Conservation (phyloP, 2,888 invertebrate species). For the Encarsia formosa region DNA sequence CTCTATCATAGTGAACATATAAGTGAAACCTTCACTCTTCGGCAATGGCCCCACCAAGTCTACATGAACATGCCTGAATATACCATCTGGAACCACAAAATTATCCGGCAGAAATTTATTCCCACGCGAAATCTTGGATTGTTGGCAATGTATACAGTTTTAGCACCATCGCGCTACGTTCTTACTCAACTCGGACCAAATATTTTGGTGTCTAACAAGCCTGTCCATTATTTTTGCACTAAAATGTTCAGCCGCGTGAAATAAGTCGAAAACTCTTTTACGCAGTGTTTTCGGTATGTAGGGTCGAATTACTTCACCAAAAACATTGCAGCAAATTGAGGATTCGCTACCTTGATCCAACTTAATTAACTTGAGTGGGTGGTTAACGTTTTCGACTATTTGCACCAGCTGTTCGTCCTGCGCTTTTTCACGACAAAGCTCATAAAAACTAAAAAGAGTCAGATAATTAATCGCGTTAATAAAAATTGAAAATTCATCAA, state of each 20-base stretch:
- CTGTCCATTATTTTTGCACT: not conserved
- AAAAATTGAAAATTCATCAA: not conserved
- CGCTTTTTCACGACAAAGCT: not conserved
- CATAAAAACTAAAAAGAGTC: not conserved
- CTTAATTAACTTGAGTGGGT: not conserved
- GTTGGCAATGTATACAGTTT: not conserved
- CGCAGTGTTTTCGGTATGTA: not conserved
- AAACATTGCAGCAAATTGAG: not conserved
- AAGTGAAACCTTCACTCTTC: not conserved
- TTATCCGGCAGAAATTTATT: not conserved
- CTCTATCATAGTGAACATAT: not conserved
- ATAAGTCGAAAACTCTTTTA: not conserved
- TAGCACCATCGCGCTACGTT: not conserved
- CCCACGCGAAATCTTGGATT: not conserved
- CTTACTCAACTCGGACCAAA: not conserved
- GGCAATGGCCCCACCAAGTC: not conserved
- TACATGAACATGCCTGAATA: not conserved
- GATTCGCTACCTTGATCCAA: not conserved
- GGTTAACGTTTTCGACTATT: not conserved
- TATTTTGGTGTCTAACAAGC: not conserved
- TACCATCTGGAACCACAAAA: not conserved
- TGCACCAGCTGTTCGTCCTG: not conserved
- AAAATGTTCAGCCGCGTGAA: not conserved
- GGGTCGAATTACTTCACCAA: not conserved
- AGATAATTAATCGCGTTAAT: not conserved